Evolutionary conservation across 1,140 invertebrate species (phyloP), one percentile per base, ranked within the genome.

Genomic region (Caenorhabditis briggsae): DNA sequence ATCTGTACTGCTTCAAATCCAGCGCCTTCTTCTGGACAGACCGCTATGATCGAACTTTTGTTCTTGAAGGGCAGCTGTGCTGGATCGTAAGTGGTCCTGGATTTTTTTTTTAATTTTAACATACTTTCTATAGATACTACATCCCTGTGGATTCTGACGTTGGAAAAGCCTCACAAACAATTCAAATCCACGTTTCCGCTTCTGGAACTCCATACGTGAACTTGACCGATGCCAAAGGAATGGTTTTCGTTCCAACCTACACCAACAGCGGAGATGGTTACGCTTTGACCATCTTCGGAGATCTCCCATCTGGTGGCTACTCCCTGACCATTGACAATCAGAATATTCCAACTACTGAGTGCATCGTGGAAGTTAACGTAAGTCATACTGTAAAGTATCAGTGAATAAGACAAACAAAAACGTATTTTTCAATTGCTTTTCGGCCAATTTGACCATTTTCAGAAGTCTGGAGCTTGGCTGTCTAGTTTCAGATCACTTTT

Each of bases 291-390:
- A 41, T 74, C n/a, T 65, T 33, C 16, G 50, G 33, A 14, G 56
- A 55, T 55, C 84, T 64, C 41, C 83, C 43, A 88, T 41, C 85
- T 87, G 88, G 88, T 33, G 50, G 56, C 16, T 88, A 88, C 65
- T 65, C 56, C 0, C 41, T 87, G 61, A 82, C 82, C 12, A 55
- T 87, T 43, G 74, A 84, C 65, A 84, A 70, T 25, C 78, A 82
- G 25, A 55, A 55, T 20, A 64, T 74, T 43, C 86, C 88, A 18
- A 88, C 88, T 5, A 70, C 65, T 50, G 74, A 64, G 25, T 88
- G 88, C 50, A 82, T 84, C 18, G 43, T 89, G 55, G 82, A 83
- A 43, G 74, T 89, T 20, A 87, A 78, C 5, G 88, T 86, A 20
- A 58, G 88, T 70, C 33, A 33, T 33, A 33, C 33, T 33, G 33